Base-by-base conservation (phyloP, 1,140 invertebrate species). In the Drosophila gunungcola region DNA sequence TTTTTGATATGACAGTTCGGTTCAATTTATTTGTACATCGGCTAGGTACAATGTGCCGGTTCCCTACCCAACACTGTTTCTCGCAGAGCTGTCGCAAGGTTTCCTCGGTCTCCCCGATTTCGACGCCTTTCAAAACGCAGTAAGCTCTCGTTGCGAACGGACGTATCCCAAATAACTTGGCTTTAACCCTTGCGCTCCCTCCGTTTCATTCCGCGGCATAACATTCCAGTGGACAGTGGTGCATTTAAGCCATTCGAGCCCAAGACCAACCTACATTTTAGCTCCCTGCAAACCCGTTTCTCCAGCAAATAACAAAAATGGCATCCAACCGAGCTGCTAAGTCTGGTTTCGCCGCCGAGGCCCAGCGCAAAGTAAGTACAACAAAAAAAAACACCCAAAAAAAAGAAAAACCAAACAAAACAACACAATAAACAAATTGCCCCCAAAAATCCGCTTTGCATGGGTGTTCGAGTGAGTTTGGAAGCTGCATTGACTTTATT, bases 281-380 rank as follows among this genome's bases (percentile, higher is more conserved):
- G 67, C 55, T 76, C 82, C 85, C 86, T 86, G 70, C 69, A 90
- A 91, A 90, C 85, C 78, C 78, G 85, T 90, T 90, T 88, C 73
- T 46, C 25, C 64, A 85, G 48, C 73, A 58, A 86, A 63, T 74
- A 73, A 81, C 74, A 69, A 21, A 21, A 21, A 98, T 98, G 97
- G 96, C 97, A 75, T 95, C 94, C 92, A 96, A 97, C 94, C 94
- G 97, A 93, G 97, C 97, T 90, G 94, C 97, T 41, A 98, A 98
- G 93, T 97, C 97, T 92, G 97, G 97, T 95, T 97, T 98, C 93
- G 97, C 97, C 69, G 97, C 97, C 38, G 97, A 98, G 92, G 97
- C 97, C 36, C 97, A 98, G 93, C 95, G 96, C 91, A 98, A 98
- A 95, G 97, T 98, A 93, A 94, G 94, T 93, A 74, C 54, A 56